These are phyloP conservation scores for Terrapene triunguis DNA, from an alignment of 2,113 vertebrate genomes.

Conservation along the genomic window DNA sequence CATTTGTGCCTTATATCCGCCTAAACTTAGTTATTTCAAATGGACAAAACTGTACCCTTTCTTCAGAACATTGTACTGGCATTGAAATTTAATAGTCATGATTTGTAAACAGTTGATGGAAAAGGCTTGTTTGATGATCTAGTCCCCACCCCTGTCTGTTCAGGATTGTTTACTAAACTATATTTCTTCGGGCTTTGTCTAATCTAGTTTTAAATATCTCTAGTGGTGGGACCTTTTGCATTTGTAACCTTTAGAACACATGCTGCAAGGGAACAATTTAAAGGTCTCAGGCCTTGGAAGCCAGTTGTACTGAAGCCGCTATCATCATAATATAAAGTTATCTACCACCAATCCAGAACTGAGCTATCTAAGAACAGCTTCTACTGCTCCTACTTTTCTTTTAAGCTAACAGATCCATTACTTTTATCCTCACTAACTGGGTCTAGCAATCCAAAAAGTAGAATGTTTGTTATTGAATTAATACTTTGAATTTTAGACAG, in stretches of 20 bases:
- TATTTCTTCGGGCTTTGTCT: slow-evolving; percentile 38
- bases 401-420: slow-evolving; percentile 66
- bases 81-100: slow-evolving; percentile 39
- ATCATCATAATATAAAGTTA: slow-evolving; percentile 64
- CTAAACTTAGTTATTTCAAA: slow-evolving; percentile 67
- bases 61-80: slow-evolving; percentile 33
- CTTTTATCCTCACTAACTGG: slow-evolving; percentile 47
- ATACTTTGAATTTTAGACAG: slow-evolving; percentile 65
- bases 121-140: neutral
- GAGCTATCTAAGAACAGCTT: slow-evolving; percentile 68
- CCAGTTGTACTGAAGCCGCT: slow-evolving; percentile 52
- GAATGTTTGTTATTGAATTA: slow-evolving; percentile 61
- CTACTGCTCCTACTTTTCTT: slow-evolving; percentile 56
- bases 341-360: slow-evolving; percentile 64
- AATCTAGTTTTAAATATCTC: slow-evolving; percentile 61
- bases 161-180: neutral
- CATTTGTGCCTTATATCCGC: slow-evolving; percentile 69
- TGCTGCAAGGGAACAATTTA: slow-evolving; percentile 56
- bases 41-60: slow-evolving; percentile 68
- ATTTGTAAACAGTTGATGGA: slow-evolving; percentile 46
- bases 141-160: neutral
- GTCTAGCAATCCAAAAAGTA: slow-evolving; percentile 44
- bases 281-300: slow-evolving; percentile 70
- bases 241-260: slow-evolving; percentile 67
- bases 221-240: slow-evolving; percentile 58